phyloP scores from a whole-genome alignment of 2,113 vertebrate genomes.

The Mesitornis unicolor region DNA sequence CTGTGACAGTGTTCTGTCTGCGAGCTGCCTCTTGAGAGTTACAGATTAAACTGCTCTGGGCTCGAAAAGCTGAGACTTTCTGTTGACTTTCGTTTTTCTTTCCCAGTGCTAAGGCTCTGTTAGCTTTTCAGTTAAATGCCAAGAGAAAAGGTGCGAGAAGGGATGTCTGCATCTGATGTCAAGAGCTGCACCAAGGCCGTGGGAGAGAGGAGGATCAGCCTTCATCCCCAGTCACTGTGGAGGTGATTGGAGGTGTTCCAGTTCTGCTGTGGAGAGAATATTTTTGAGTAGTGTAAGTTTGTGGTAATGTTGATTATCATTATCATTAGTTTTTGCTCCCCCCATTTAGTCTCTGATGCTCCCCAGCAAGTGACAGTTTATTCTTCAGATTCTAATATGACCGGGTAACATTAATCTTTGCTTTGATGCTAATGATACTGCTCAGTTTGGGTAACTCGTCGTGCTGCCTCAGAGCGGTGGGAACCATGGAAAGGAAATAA shows the following conservation, averaged over 20 bases:
- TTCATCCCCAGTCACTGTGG: not conserved
- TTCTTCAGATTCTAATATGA: not conserved
- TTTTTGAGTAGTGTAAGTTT: not conserved
- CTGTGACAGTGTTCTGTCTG: not conserved
- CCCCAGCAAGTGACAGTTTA: not conserved
- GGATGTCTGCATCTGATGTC: rapidly evolving
- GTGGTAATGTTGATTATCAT: not conserved
- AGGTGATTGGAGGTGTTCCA: not conserved
- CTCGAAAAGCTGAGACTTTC: not conserved
- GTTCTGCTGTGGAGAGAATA: not conserved
- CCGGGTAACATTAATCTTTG: not conserved
- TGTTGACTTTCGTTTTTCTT: not conserved
- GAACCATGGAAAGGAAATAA: not conserved
- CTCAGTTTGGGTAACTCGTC: not conserved
- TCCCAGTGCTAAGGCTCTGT: not conserved
- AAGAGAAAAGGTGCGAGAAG: not conserved
- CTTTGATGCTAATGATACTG: not conserved
- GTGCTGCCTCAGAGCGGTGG: not conserved
- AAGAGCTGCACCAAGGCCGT: rapidly evolving
- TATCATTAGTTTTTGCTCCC: rapidly evolving
- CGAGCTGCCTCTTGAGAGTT: too few relatives aligned
- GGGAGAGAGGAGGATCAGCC: not conserved
- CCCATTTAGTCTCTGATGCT: not conserved
- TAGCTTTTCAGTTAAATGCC: too few relatives aligned
- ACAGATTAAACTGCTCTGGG: too few relatives aligned